These are phyloP conservation scores for Philereme vetulata DNA, from an alignment of 2,888 invertebrate genomes.

Conservation along the genomic window DNA sequence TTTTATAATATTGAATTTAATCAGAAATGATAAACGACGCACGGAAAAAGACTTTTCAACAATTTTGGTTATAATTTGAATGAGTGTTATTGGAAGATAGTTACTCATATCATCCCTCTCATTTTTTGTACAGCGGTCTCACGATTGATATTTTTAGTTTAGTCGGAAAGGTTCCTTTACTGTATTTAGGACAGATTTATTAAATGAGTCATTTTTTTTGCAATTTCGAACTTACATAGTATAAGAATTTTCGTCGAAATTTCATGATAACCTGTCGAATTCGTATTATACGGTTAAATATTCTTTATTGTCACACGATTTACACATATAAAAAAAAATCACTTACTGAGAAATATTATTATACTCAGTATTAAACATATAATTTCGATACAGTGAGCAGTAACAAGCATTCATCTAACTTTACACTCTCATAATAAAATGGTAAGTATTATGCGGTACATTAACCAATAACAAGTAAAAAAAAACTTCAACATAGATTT, in stretches of 20 bases:
- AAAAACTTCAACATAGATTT: no score
- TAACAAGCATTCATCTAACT: no score
- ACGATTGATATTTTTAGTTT: conserved; percentile 6
- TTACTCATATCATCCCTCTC: conserved; percentile 1
- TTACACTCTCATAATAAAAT: no score
- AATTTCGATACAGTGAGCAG: no score
- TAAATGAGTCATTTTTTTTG: background rate
- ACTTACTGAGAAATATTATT: no score
- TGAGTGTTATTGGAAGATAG: conserved; percentile 6
- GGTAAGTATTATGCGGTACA: no score
- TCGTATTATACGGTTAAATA: no score
- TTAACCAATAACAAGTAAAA: no score
- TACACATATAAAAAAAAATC: no score
- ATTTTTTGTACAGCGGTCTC: background rate
- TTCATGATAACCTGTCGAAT: conserved; percentile 14
- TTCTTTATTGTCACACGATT: no score
- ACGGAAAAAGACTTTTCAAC: background rate
- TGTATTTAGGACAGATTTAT: background rate
- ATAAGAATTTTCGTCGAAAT: conserved; percentile 15
- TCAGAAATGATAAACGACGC: background rate
- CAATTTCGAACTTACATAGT: conserved; percentile 5
- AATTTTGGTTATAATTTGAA: conserved; percentile 7
- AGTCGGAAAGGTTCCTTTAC: background rate
- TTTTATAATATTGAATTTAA: background rate
- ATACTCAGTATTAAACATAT: no score